Conservation (phyloP, 2,113 vertebrate genomes). For the Procavia capensis region DNA sequence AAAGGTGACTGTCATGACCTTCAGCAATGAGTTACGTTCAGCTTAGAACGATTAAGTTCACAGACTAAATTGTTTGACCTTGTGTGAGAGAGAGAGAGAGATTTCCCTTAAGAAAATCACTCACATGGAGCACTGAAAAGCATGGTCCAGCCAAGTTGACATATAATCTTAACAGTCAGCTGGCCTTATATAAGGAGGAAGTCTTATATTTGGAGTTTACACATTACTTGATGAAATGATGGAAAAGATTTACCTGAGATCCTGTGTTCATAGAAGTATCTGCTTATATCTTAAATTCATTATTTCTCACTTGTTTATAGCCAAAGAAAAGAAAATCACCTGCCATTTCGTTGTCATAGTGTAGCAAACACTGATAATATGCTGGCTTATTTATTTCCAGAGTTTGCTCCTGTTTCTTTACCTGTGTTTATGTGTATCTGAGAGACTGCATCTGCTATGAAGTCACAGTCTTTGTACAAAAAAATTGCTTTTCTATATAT, state of each 20-base stretch:
- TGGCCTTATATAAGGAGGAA: background rate
- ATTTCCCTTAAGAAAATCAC: too few species aligned
- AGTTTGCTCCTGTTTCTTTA: background rate
- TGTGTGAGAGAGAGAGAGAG: too few species aligned
- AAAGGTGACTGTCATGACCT: too few species aligned
- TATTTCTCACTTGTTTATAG: conserved; percentile 9
- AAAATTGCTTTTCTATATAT: conserved; percentile 27
- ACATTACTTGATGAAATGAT: background rate
- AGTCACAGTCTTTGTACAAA: background rate
- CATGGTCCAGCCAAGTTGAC: too few species aligned
- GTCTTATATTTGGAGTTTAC: background rate
- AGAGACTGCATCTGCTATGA: background rate
- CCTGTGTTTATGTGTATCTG: background rate
- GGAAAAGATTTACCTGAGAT: background rate
- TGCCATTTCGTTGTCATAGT: background rate
- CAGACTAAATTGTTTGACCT: too few species aligned
- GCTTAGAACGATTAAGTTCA: too few species aligned
- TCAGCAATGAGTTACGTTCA: too few species aligned
- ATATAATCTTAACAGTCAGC: too few species aligned
- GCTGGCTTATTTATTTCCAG: background rate
- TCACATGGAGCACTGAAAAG: too few species aligned
- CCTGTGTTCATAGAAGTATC: background rate
- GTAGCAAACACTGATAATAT: background rate
- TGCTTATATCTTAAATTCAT: background rate
- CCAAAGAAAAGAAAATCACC: conserved; percentile 5